Evolutionary conservation across 2,888 invertebrate genomes (phyloP), one percentile per base, ranked within the genome.

Genomic region (Lingula anatina): DNA sequence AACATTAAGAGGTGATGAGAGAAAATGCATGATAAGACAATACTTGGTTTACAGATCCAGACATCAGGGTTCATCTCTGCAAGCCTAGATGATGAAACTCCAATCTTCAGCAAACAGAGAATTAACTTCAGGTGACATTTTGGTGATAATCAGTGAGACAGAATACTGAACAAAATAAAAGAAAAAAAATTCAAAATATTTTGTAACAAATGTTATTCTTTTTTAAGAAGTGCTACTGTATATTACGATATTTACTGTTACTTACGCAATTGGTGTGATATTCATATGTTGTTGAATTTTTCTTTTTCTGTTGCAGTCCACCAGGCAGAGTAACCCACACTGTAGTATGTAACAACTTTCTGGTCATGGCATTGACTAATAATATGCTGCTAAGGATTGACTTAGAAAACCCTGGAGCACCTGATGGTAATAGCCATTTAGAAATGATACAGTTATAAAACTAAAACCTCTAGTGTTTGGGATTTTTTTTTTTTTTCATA

Each of bases 181-280:
- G 84, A 87, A 28, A 92, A 86, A 68, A 90, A 90, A 72, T 86
- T 86, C n/a, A n/a, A n/a, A n/a, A n/a, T n/a, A n/a, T n/a, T n/a
- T n/a, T n/a, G n/a, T n/a, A n/a, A n/a, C n/a, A n/a, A n/a, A n/a
- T n/a, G n/a, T n/a, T n/a, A n/a, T n/a, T n/a, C n/a, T n/a, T n/a
- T n/a, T n/a, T n/a, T n/a, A n/a, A n/a, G n/a, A n/a, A n/a, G n/a
- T n/a, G n/a, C n/a, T n/a, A n/a, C n/a, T n/a, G n/a, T n/a, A n/a
- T n/a, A n/a, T n/a, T n/a, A n/a, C n/a, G n/a, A n/a, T n/a, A n/a
- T n/a, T n/a, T n/a, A n/a, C n/a, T n/a, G n/a, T n/a, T n/a, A n/a
- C n/a, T n/a, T n/a, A n/a, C n/a, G n/a, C n/a, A n/a, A n/a, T n/a
- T n/a, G n/a, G n/a, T n/a, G n/a, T n/a, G n/a, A n/a, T n/a, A n/a